Evolutionary conservation across 2,797 vertebrate species (phyloP).

Genomic region (Simalia tracyae): DNA sequence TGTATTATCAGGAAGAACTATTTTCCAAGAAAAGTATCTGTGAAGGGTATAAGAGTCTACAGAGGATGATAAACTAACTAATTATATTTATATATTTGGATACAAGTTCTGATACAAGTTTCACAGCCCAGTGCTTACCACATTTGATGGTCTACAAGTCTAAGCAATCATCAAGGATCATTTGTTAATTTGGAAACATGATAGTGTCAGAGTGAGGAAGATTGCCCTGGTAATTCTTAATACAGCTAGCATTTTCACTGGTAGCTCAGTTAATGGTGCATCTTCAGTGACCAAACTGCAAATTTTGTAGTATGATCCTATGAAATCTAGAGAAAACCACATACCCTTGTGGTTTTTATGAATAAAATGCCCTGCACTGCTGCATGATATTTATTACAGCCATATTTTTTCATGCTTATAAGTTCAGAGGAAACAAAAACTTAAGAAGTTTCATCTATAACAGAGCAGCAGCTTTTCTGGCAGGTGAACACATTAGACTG

Average conservation of each 20-base stretch:
- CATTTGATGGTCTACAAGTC: no score
- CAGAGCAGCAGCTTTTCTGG: neutral
- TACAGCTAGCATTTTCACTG: neutral
- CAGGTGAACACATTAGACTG: neutral
- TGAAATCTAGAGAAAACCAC: neutral
- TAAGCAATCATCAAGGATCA: no score
- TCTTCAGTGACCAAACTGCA: neutral
- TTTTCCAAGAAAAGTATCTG: no score
- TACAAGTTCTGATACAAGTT: neutral
- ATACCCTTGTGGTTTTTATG: neutral
- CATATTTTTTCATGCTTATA: neutral
- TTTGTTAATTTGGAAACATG: no score
- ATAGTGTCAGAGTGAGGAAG: no score
- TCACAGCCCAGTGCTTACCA: no score
- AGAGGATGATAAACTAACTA: neutral
- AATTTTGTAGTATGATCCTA: neutral
- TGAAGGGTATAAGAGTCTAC: no score
- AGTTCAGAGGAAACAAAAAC: neutral
- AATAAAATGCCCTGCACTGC: neutral
- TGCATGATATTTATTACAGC: neutral
- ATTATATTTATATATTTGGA: neutral
- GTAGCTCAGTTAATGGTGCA: neutral
- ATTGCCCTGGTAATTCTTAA: neutral
- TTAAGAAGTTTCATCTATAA: neutral
- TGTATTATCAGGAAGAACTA: no score